Conservation (phyloP, 2,888 invertebrate genomes). For the Apodemia zela region DNA sequence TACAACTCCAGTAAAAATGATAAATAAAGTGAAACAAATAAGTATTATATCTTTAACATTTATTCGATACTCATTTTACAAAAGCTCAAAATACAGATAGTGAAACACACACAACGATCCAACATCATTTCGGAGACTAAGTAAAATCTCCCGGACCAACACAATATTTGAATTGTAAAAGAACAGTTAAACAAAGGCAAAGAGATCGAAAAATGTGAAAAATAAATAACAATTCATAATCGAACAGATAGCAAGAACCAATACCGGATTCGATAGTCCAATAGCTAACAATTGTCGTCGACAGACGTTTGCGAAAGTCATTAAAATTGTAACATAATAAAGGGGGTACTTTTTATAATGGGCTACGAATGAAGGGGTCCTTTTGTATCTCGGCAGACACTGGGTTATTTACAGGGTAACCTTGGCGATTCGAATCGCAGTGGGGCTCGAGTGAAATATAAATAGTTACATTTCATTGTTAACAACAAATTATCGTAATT, state of each 20-base stretch:
- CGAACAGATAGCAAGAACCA: background rate
- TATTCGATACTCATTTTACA: too few relatives aligned
- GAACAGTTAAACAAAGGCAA: background rate
- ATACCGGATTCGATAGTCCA: conserved; percentile 13
- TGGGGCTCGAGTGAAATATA: conserved; percentile 44
- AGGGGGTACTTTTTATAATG: conserved; percentile 68
- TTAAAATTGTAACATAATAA: conserved; percentile 75
- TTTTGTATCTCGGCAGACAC: conserved; percentile 45
- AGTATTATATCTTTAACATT: too few relatives aligned
- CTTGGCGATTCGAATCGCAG: conserved; percentile 38
- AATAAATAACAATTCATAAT: background rate
- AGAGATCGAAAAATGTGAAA: background rate
- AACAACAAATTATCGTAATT: conserved; percentile 68
- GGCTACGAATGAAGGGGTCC: conserved; percentile 64
- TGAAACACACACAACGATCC: background rate
- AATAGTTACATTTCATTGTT: conserved; percentile 66
- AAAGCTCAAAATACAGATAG: background rate
- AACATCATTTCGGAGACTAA: background rate
- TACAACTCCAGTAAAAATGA: too few relatives aligned
- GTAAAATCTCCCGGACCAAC: background rate
- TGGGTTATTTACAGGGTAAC: conserved; percentile 60
- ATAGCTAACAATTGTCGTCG: conserved; percentile 24
- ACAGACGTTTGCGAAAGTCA: conserved; percentile 45
- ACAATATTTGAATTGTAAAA: background rate
- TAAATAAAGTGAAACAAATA: too few relatives aligned